A percentile compares a stretch with the other conserved stretches of the same genome.
phyloP scores from a whole-genome alignment of 2,797 vertebrate genomes.

The Buphagus erythrorhynchus region DNA sequence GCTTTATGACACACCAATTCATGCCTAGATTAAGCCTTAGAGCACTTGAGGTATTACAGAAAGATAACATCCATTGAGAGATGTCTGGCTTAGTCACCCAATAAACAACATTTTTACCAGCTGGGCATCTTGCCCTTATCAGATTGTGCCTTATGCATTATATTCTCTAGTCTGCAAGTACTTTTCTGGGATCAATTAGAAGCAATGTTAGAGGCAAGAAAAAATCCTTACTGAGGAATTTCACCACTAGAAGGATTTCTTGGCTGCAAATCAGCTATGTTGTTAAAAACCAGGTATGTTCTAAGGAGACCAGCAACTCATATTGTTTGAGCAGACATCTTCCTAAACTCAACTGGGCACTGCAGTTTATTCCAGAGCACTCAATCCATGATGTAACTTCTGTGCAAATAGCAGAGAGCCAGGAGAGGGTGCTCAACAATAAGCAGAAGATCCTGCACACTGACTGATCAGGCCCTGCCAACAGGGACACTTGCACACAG shows the following conservation, averaged over 20 bases:
- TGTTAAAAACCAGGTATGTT: background rate
- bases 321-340: background rate
- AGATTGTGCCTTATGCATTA: background rate
- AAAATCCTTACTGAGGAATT: background rate
- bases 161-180: background rate
- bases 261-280: background rate
- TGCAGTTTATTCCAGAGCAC: background rate
- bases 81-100: background rate
- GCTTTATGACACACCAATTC: background rate
- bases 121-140: background rate
- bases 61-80: background rate
- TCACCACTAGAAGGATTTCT: background rate
- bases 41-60: background rate
- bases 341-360: background rate
- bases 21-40: background rate
- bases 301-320: background rate
- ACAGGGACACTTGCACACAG: background rate
- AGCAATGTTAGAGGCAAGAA: background rate
- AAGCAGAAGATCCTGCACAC: background rate
- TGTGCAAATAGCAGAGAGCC: background rate
- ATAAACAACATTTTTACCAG: background rate
- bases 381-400: background rate
- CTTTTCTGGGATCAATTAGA: conserved; percentile 27
- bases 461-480: background rate
- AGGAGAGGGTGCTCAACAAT: conserved; percentile 56